Evolutionary conservation across 1,140 invertebrate genomes (phyloP).

Genomic region (Drosophila cardini): DNA sequence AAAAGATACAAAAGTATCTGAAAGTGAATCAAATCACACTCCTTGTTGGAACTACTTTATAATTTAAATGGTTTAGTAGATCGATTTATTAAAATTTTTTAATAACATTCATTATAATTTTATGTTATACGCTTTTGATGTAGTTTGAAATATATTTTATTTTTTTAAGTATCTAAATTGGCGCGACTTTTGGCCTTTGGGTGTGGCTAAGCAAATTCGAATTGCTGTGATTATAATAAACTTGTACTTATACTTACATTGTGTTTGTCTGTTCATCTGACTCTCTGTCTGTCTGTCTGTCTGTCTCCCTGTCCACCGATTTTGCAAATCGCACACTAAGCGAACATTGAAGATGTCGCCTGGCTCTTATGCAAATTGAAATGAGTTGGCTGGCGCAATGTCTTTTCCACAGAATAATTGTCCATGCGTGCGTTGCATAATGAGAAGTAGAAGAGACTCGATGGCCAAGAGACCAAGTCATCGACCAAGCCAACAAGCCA

Average conservation of each 20-base stretch:
- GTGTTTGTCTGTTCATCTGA: slow-evolving; percentile 12
- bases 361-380: slow-evolving; percentile 78
- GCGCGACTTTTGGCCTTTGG: slow-evolving; percentile 21
- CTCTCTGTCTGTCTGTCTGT: too few relatives aligned
- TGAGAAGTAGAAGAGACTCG: slow-evolving; percentile 49
- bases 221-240: slow-evolving; percentile 42
- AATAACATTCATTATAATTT: too few relatives aligned
- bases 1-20: too few relatives aligned
- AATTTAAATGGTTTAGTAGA: too few relatives aligned
- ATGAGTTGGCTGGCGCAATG: slow-evolving; percentile 70
- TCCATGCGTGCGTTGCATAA: slow-evolving; percentile 76
- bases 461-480: slow-evolving; percentile 30
- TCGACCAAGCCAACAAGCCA: slow-evolving; percentile 1
- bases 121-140: too few relatives aligned
- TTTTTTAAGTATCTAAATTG: neutral
- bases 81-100: too few relatives aligned
- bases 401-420: slow-evolving; percentile 80
- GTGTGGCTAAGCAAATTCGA: slow-evolving; percentile 37
- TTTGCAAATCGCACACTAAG: slow-evolving; percentile 34
- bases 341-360: slow-evolving; percentile 45
- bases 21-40: too few relatives aligned
- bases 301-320: slow-evolving; percentile 23
- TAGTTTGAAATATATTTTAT: too few relatives aligned
- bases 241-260: slow-evolving; percentile 17
- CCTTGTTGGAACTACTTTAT: too few relatives aligned